Evolutionary conservation across 2,888 invertebrate genomes (phyloP).

Genomic region (Lycia hirtaria): DNA sequence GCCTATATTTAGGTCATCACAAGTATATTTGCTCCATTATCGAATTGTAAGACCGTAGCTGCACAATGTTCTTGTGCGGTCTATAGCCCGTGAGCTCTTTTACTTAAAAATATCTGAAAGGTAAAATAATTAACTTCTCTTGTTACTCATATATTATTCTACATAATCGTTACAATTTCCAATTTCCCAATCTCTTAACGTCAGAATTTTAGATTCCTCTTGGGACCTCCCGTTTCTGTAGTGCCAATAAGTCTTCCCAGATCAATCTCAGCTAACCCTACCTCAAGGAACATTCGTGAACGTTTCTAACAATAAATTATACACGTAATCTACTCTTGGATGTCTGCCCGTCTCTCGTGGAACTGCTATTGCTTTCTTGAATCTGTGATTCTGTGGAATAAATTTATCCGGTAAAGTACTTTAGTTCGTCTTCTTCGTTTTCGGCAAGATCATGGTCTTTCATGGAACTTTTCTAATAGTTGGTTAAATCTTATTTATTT

Average conservation of each 20-base stretch:
- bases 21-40: too few relatives aligned
- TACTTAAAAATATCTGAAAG: too few relatives aligned
- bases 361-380: slow-evolving; percentile 41
- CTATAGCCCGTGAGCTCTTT: too few relatives aligned
- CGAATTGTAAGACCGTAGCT: too few relatives aligned
- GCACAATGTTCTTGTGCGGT: too few relatives aligned
- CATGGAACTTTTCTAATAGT: too few relatives aligned
- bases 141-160: slow-evolving; percentile 4
- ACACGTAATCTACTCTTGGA: slow-evolving; percentile 57
- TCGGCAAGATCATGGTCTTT: too few relatives aligned
- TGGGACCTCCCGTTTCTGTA: slow-evolving; percentile 8
- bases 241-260: slow-evolving; percentile 20
- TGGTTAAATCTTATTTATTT: too few relatives aligned
- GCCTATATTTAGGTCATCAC: too few relatives aligned
- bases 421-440: not conserved
- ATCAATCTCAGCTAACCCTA: slow-evolving; percentile 29
- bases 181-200: slow-evolving; percentile 11
- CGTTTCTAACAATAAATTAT: slow-evolving; percentile 46
- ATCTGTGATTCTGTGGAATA: slow-evolving; percentile 16
- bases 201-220: slow-evolving; percentile 22
- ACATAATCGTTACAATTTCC: slow-evolving; percentile 9
- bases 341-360: slow-evolving; percentile 51
- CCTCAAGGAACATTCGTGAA: slow-evolving; percentile 35
- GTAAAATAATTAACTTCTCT: not conserved
- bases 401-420: not conserved